phyloP scores from a whole-genome alignment of 2,888 invertebrate species.

The Agrilus mali region DNA sequence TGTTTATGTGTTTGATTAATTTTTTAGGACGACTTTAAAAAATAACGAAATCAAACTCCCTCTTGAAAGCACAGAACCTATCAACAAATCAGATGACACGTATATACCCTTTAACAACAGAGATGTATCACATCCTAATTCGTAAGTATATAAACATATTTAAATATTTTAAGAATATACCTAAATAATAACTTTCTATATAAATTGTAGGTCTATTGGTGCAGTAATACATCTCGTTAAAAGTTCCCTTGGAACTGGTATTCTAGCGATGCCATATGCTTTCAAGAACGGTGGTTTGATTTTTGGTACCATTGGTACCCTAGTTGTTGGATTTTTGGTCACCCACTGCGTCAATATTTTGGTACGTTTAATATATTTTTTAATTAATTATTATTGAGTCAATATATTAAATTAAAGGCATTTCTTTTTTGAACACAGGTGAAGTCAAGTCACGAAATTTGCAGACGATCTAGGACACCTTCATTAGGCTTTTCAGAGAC shows the following conservation, averaged over 20 bases:
- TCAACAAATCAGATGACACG: conserved; percentile 23
- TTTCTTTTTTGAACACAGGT: conserved; percentile 43
- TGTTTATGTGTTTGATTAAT: background rate
- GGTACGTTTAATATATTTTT: conserved; percentile 48
- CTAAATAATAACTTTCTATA: too few relatives aligned
- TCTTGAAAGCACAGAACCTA: conserved; percentile 18
- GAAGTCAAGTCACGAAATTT: conserved; percentile 62
- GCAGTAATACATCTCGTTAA: conserved; percentile 85
- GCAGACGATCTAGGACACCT: conserved; percentile 54
- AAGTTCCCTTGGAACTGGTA: conserved; percentile 89
- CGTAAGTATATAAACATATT: conserved; percentile 39
- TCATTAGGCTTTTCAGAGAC: conserved; percentile 75
- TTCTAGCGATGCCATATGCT: conserved; percentile 92
- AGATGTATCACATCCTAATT: conserved; percentile 50
- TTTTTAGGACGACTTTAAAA: conserved; percentile 22
- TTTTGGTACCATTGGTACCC: conserved; percentile 72
- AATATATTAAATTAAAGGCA: background rate
- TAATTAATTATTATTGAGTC: background rate
- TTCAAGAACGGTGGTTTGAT: conserved; percentile 80
- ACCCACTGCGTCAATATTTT: conserved; percentile 89
- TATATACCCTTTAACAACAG: conserved; percentile 66
- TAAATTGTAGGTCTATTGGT: conserved; percentile 56
- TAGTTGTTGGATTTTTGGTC: conserved; percentile 76
- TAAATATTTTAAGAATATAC: too few relatives aligned
- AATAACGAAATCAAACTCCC: conserved; percentile 21